Evolutionary conservation across 2,113 vertebrate species (phyloP), one percentile per base, ranked within the genome.

Genomic region (Carassius carassius): DNA sequence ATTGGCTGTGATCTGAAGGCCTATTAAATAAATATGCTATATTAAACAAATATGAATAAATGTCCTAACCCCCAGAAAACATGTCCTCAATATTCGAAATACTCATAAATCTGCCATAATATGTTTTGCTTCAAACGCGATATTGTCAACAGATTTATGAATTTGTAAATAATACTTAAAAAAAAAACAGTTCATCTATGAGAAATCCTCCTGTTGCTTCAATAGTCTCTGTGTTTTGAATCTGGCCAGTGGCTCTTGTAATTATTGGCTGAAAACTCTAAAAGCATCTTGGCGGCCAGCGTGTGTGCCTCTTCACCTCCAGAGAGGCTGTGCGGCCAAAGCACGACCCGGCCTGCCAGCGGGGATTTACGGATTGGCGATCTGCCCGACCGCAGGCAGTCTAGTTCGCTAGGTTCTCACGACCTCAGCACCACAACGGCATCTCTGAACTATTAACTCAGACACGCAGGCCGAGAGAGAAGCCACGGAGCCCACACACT

Each of bases 331-430:
- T 89, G 91, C 91, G 88, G 89, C 86, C 78, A 88, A 78, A 76
- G 82, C 89, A 86, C 87, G 91, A 88, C 86, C 86, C 83, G 87
- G 87, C 82, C 89, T 89, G 93, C 91, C 93, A 92, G 92, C 90
- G 93, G 94, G 94, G 94, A 95, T 94, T 95, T 94, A 94, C 93
- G 91, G 91, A 82, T 91, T 96, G 95, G 95, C 96, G 80, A 91
- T 16, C 87, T 86, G 94, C 95, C 95, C 93, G 92, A 91, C 94
- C 94, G 90, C 95, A 93, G 93, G 91, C 94, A 85, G 93, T 92
- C 92, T 93, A 91, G 94, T 94, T 93, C 94, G 93, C 93, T 92
- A 86, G 81, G 94, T 96, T 96, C 95, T 96, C 95, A 96, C 95
- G 95, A 95, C 96, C 95, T 96, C 93, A 92, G 91, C 92, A 92